These are phyloP conservation scores for Lucilia sericata DNA, from an alignment of 1,140 invertebrate species.

Conservation along the genomic window DNA sequence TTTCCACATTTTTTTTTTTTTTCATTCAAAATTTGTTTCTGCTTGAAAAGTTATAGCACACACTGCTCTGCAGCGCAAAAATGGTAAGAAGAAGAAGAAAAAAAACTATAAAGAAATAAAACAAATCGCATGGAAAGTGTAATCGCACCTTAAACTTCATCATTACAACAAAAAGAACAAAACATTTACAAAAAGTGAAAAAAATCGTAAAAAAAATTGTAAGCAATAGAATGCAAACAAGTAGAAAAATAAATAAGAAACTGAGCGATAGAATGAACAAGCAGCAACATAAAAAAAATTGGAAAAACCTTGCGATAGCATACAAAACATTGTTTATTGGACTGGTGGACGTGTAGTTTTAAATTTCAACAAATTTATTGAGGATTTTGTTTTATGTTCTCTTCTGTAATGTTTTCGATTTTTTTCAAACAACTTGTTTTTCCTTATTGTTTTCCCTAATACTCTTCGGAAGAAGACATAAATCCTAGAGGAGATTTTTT, in stretches of 20 bases:
- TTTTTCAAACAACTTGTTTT: neutral
- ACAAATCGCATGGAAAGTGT: slow-evolving; percentile 28
- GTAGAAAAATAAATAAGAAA: slow-evolving; percentile 7
- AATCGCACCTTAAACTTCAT: slow-evolving; percentile 29
- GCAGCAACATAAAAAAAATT: neutral
- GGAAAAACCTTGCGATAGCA: slow-evolving; percentile 1
- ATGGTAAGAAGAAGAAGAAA: neutral
- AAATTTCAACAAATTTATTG: slow-evolving; percentile 29
- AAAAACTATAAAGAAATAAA: slow-evolving; percentile 3
- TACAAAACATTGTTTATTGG: slow-evolving; percentile 24
- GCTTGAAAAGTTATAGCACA: neutral
- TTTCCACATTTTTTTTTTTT: neutral
- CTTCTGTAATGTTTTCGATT: neutral
- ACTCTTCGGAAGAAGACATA: slow-evolving; percentile 19
- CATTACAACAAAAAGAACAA: slow-evolving; percentile 11
- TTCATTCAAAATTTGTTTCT: slow-evolving; percentile 3
- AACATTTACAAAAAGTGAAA: neutral
- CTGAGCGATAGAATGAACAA: neutral
- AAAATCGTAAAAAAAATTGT: neutral
- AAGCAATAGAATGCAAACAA: slow-evolving; percentile 24
- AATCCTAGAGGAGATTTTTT: neutral
- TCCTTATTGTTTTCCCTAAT: slow-evolving; percentile 17
- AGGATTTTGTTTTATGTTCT: slow-evolving; percentile 8
- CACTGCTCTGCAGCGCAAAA: neutral
- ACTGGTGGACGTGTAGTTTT: slow-evolving; percentile 22